Conservation (phyloP, 2,113 vertebrate species). For the Mormoops blainvillei region DNA sequence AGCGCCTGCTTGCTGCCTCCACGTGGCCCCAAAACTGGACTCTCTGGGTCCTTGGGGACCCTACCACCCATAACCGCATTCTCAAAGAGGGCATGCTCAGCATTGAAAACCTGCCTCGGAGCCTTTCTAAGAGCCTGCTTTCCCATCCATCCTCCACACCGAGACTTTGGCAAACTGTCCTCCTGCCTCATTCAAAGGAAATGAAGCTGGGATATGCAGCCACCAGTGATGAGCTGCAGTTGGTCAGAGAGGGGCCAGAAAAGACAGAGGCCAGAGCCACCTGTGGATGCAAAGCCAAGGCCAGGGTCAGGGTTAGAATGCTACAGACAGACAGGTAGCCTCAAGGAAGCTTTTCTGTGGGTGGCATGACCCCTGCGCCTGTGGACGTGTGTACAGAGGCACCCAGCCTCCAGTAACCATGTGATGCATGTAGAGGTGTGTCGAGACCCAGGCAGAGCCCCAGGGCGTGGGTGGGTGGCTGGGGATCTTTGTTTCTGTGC, state of each 20-base stretch:
- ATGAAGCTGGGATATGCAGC: rapidly evolving
- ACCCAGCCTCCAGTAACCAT: rapidly evolving
- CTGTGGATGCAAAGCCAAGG: neutral
- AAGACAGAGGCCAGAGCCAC: neutral
- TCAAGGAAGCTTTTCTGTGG: neutral
- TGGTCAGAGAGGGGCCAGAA: neutral
- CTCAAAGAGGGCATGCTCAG: neutral
- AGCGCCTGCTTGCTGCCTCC: rapidly evolving
- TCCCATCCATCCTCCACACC: neutral
- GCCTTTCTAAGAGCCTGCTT: neutral
- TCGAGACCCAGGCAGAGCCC: neutral
- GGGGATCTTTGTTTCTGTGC: no score
- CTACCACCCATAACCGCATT: rapidly evolving
- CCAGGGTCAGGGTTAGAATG: neutral
- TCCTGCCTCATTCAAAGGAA: rapidly evolving
- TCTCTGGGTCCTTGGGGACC: rapidly evolving
- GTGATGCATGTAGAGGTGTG: rapidly evolving
- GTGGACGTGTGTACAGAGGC: rapidly evolving
- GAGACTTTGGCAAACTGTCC: neutral
- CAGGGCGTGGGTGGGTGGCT: rapidly evolving
- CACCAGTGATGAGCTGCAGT: rapidly evolving
- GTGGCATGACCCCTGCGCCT: rapidly evolving
- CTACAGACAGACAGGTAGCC: rapidly evolving
- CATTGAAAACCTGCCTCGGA: rapidly evolving
- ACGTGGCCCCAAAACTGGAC: rapidly evolving